Evolutionary conservation across 2,888 invertebrate genomes (phyloP), one percentile per base, ranked within the genome.

Genomic region (Crossocerus cetratus): DNA sequence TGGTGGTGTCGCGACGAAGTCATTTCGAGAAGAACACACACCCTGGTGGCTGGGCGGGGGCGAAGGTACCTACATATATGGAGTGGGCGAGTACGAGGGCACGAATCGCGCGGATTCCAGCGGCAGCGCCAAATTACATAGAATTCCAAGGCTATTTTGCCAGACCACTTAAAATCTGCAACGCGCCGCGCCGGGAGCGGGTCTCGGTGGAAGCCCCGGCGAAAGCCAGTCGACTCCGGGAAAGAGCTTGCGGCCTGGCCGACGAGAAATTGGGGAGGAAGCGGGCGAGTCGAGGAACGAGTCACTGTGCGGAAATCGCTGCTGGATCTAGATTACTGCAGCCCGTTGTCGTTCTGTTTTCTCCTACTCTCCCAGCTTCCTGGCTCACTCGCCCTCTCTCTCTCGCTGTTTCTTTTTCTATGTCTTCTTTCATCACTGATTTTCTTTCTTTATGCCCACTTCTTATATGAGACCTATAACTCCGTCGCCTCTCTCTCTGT

Each of bases 151-250:
- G 54, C 60, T 60, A 66, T 66, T 66, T 60, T 60, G 66, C 59
- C 59, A 58, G 66, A 66, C 54, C 66, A 60, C 60, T 66, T 66
- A 66, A 60, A 66, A 66, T 59, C 60, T 60, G 64, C 55, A 64
- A 20, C 23, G 54, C 11, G 54, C 55, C 55, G 49, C 0, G 49
- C 49, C 49, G 45, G 21, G 32, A 21, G 14, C 14, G 44, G 13
- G 21, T 23, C 14, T 5, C 32, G 18, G 13, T 4, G 44, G 45
- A 32, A 32, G n/a, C n/a, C 45, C 4, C 42, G 22, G 55, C 32
- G 57, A 44, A 53, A 68, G 63, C 22, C 21, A 62, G 32, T 32
- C 32, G 32, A 32, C 32, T 32, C 32, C 32, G 61, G 59, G 44
- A 44, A n/a, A 57, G 56, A 55, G 61, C 53, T 45, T 64, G 18